phyloP scores from a whole-genome alignment of 2,888 invertebrate genomes.

The Opisthograptis luteolata region DNA sequence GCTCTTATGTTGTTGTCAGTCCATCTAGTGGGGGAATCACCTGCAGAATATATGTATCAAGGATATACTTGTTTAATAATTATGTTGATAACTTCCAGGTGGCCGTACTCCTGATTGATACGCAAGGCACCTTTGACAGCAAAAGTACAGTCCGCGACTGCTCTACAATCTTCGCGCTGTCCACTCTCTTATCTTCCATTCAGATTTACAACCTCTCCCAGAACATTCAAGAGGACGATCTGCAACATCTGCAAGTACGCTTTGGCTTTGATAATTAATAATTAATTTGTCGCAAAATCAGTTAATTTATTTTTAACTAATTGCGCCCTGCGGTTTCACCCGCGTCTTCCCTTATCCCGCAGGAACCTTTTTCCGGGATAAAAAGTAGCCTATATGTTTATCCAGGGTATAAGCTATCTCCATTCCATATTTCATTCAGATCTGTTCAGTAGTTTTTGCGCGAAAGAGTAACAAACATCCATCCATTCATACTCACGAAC shows the following conservation, averaged over 20 bases:
- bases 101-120: conserved; percentile 92
- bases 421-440: too few species aligned
- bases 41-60: too few species aligned
- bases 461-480: too few species aligned
- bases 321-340: not conserved
- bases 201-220: conserved; percentile 91
- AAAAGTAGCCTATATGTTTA: too few species aligned
- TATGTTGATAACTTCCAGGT: conserved; percentile 82
- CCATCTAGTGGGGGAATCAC: too few species aligned
- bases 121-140: conserved; percentile 97
- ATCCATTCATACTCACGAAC: too few species aligned
- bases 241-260: conserved; percentile 91
- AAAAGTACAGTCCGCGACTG: conserved; percentile 96
- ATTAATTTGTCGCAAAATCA: not conserved
- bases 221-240: conserved; percentile 96
- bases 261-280: not conserved
- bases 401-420: too few species aligned
- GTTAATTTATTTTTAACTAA: not conserved
- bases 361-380: too few species aligned
- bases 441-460: too few species aligned
- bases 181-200: conserved; percentile 96
- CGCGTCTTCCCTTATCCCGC: too few species aligned
- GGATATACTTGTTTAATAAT: too few species aligned
- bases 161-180: conserved; percentile 86
- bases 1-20: too few species aligned